These are phyloP conservation scores for Gymnobelideus leadbeateri DNA, from an alignment of 2,113 vertebrate genomes.

Conservation along the genomic window DNA sequence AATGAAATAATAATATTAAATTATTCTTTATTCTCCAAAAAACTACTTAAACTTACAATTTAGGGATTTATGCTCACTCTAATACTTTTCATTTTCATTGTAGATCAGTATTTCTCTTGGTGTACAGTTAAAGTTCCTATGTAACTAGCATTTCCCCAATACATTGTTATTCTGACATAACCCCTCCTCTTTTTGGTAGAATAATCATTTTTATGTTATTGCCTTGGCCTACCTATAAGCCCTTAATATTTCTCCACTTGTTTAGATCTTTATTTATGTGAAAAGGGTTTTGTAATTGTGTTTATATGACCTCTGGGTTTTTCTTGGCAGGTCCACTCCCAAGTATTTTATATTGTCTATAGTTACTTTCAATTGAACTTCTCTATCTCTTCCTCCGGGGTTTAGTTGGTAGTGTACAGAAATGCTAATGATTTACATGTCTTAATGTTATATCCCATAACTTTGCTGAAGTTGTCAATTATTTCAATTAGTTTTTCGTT, in stretches of 20 bases:
- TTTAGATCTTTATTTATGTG: background rate
- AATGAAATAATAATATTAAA: background rate
- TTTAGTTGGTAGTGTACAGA: background rate
- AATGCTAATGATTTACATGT: background rate
- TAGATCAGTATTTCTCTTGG: background rate
- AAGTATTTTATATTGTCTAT: background rate
- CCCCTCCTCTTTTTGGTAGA: background rate
- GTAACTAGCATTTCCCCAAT: background rate
- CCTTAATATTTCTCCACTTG: background rate
- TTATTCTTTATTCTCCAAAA: background rate
- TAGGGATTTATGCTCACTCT: background rate
- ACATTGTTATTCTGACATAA: background rate
- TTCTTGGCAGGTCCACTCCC: background rate
- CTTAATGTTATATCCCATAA: background rate
- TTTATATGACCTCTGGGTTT: background rate
- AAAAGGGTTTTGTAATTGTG: background rate
- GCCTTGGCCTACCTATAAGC: background rate
- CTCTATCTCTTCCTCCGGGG: background rate
- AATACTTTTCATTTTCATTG: constrained; percentile 37
- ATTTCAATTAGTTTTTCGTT: background rate
- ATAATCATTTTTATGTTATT: background rate
- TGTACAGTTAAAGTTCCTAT: background rate
- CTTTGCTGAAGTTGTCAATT: background rate
- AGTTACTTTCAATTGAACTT: background rate
- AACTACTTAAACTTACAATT: background rate